Percentiles rank a stretch among this genome's conserved stretches.
Conservation (phyloP, 2,888 invertebrate genomes). For the Sminthurides aquaticus region DNA sequence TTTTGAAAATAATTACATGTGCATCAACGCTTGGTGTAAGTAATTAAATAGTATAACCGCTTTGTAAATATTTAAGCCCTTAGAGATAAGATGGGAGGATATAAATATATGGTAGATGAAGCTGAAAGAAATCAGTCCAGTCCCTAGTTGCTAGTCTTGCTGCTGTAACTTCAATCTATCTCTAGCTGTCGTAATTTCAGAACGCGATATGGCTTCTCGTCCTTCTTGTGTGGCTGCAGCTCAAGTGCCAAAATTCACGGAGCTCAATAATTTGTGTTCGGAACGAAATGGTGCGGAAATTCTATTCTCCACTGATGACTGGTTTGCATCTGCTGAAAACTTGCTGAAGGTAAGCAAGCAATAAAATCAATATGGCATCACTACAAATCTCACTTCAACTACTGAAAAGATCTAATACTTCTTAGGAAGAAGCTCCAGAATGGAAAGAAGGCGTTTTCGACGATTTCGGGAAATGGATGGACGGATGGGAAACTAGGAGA, state of each 20-base stretch:
- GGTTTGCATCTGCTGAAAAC: conserved; percentile 58
- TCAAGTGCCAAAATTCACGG: conserved; percentile 48
- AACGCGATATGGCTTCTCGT: conserved; percentile 17
- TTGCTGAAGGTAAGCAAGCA: conserved; percentile 49
- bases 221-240: neutral
- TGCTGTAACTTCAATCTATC: no score
- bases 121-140: no score
- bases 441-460: conserved; percentile 56
- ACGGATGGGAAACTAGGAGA: conserved; percentile 61
- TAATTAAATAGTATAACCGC: no score
- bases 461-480: conserved; percentile 62
- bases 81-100: no score
- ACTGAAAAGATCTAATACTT: neutral
- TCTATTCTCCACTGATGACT: conserved; percentile 58
- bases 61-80: no score
- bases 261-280: conserved; percentile 51
- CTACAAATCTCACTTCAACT: no score
- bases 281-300: conserved; percentile 56
- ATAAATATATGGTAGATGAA: no score
- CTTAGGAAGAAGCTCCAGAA: conserved; percentile 46
- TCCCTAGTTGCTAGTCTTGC: no score
- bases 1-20: no score
- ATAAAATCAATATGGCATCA: no score
- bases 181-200: no score
- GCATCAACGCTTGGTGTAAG: no score